A percentile compares a stretch with the other conserved stretches of the same genome.
phyloP scores from a whole-genome alignment of 2,797 vertebrate species.

The Thalassophryne amazonica region DNA sequence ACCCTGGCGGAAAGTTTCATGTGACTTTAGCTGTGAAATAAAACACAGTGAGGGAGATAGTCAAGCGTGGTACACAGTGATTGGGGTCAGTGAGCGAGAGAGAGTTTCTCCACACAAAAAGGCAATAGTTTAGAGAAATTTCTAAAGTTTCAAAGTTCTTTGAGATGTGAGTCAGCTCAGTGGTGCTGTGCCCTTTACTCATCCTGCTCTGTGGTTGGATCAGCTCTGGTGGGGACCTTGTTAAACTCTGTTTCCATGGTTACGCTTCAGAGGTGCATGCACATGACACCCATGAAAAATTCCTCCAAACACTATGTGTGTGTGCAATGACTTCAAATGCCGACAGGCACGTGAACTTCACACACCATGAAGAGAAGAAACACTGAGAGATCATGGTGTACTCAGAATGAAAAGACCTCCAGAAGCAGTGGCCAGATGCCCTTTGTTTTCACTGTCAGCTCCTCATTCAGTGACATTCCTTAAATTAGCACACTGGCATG shows the following conservation, averaged over 20 bases:
- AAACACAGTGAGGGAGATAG: too few species aligned
- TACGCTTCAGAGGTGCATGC: conserved; percentile 14
- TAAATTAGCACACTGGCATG: conserved; percentile 8
- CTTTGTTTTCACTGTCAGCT: background rate
- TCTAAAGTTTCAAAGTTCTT: background rate
- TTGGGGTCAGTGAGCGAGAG: too few species aligned
- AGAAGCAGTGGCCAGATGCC: conserved; percentile 20
- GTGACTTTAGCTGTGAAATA: too few species aligned
- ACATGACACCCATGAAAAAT: background rate
- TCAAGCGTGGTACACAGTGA: too few species aligned
- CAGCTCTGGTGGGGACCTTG: conserved; percentile 10
- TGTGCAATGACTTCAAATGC: conserved; percentile 16
- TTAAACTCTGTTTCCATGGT: conserved; percentile 47
- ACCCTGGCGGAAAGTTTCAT: too few species aligned
- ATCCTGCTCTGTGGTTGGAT: too few species aligned
- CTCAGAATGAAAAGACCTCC: conserved; percentile 17
- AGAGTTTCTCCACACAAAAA: too few species aligned
- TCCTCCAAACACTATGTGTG: background rate
- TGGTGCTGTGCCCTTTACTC: too few species aligned
- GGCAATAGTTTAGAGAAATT: too few species aligned
- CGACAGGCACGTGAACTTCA: conserved; percentile 16
- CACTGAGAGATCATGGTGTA: conserved; percentile 1
- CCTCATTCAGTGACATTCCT: conserved; percentile 16
- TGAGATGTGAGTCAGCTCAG: too few species aligned
- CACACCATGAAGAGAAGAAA: conserved; percentile 5